A percentile compares a stretch with the other conserved stretches of the same genome.
These are phyloP conservation scores for Achlya flavicornis DNA, from an alignment of 2,888 invertebrate species.

Conservation along the genomic window DNA sequence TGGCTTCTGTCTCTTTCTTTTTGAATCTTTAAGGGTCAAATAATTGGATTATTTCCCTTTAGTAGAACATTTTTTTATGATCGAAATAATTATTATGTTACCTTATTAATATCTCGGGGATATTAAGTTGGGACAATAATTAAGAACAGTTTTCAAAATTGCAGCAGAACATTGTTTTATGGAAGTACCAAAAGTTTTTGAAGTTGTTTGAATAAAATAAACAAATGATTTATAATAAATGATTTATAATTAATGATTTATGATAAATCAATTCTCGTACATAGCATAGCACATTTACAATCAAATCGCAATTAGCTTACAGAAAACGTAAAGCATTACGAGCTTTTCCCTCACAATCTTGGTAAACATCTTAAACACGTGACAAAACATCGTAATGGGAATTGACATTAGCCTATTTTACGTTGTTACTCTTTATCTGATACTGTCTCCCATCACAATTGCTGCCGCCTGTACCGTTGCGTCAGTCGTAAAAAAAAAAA, in stretches of 20 bases:
- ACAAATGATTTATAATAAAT: not conserved
- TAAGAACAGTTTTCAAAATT: too few relatives aligned
- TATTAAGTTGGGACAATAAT: too few relatives aligned
- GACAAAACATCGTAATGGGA: slow-evolving; percentile 73
- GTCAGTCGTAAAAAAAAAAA: slow-evolving; percentile 43
- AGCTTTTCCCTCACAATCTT: slow-evolving; percentile 35
- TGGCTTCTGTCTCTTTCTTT: not conserved
- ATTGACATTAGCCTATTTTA: slow-evolving; percentile 76
- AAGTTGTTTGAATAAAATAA: not conserved
- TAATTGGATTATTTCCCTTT: not conserved
- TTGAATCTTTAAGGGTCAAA: not conserved
- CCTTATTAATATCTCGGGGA: too few relatives aligned
- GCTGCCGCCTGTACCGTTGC: slow-evolving; percentile 48
- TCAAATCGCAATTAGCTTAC: slow-evolving; percentile 29
- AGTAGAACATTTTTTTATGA: too few relatives aligned
- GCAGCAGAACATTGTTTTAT: too few relatives aligned
- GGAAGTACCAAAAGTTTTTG: too few relatives aligned
- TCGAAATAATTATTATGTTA: too few relatives aligned
- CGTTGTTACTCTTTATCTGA: slow-evolving; percentile 64
- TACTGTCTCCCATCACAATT: slow-evolving; percentile 56
- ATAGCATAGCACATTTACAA: slow-evolving; percentile 2
- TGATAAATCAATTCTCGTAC: too few relatives aligned
- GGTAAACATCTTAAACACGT: slow-evolving; percentile 67
- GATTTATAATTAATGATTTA: too few relatives aligned
- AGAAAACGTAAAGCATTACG: slow-evolving; percentile 11